These are phyloP conservation scores for Limnephilus lunatus DNA, from an alignment of 2,888 invertebrate species.

Conservation along the genomic window DNA sequence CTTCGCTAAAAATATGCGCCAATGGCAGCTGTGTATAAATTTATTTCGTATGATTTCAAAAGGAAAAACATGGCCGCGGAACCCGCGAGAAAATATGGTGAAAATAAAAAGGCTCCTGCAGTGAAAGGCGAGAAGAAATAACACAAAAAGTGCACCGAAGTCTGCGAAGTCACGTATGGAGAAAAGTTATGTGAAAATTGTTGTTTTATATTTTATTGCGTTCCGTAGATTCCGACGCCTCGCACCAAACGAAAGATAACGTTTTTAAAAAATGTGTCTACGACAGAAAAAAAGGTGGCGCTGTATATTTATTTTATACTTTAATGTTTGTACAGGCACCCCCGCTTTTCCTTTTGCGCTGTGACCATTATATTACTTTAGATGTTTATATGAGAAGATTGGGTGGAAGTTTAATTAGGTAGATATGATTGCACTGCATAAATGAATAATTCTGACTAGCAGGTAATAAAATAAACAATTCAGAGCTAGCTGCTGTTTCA, in stretches of 20 bases:
- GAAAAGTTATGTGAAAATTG: slow-evolving; percentile 17
- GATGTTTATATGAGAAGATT: too few relatives aligned
- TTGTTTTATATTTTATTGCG: slow-evolving; percentile 24
- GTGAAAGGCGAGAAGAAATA: slow-evolving; percentile 13
- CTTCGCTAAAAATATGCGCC: slow-evolving; percentile 62
- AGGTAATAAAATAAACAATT: too few relatives aligned
- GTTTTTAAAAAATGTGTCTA: neutral
- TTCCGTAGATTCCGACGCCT: neutral
- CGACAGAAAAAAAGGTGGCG: neutral
- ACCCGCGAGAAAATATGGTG: slow-evolving; percentile 15
- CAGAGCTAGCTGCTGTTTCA: too few relatives aligned
- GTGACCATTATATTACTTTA: too few relatives aligned
- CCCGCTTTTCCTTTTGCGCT: too few relatives aligned
- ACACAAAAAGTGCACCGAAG: slow-evolving; percentile 25
- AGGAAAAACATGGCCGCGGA: neutral
- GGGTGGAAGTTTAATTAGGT: too few relatives aligned
- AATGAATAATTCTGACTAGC: too few relatives aligned
- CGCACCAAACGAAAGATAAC: neutral
- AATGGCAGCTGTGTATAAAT: slow-evolving; percentile 45
- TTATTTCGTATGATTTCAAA: slow-evolving; percentile 11
- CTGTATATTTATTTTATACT: too few relatives aligned
- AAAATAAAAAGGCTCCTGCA: slow-evolving; percentile 7
- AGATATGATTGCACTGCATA: too few relatives aligned
- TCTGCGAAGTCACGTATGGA: slow-evolving; percentile 19
- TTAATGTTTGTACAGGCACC: too few relatives aligned